Conservation (phyloP, 2,797 vertebrate species). For the Pseudotriccus pelzelni region DNA sequence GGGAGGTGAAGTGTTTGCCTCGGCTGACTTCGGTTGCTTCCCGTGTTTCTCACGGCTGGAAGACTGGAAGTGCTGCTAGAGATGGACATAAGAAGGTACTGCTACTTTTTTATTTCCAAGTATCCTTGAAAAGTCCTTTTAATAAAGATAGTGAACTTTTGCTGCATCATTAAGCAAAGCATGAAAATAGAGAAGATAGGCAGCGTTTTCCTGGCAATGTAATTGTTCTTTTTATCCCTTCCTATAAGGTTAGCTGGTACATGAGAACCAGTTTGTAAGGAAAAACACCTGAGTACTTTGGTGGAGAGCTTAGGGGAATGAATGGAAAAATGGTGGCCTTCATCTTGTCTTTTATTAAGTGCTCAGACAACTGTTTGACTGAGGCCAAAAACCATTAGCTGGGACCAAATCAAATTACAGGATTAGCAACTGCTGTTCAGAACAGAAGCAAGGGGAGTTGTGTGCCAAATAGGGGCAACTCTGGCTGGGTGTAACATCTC, state of each 20-base stretch:
- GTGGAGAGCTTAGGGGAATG: not conserved
- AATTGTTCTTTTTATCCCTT: not conserved
- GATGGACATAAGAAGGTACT: not conserved
- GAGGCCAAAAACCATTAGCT: not conserved
- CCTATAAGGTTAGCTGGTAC: not conserved
- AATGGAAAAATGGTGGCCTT: not conserved
- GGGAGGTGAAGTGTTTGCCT: fast-evolving
- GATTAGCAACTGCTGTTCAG: not conserved
- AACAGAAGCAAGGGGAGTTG: not conserved
- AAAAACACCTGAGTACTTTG: not conserved
- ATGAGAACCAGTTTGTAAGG: not conserved
- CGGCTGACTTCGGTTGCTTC: not conserved
- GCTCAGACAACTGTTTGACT: not conserved
- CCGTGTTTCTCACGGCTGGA: not conserved
- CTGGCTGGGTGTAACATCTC: not conserved
- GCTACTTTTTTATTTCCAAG: not conserved
- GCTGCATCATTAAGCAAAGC: not conserved
- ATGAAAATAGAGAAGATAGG: not conserved
- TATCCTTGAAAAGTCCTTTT: conserved; percentile 6
- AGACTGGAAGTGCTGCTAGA: not conserved
- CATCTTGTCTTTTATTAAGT: not conserved
- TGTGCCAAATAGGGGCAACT: not conserved
- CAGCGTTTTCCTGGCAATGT: not conserved
- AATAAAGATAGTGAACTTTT: not conserved
- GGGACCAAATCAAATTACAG: not conserved